phyloP scores from a whole-genome alignment of 2,113 vertebrate species.

The Poecilia latipinna region DNA sequence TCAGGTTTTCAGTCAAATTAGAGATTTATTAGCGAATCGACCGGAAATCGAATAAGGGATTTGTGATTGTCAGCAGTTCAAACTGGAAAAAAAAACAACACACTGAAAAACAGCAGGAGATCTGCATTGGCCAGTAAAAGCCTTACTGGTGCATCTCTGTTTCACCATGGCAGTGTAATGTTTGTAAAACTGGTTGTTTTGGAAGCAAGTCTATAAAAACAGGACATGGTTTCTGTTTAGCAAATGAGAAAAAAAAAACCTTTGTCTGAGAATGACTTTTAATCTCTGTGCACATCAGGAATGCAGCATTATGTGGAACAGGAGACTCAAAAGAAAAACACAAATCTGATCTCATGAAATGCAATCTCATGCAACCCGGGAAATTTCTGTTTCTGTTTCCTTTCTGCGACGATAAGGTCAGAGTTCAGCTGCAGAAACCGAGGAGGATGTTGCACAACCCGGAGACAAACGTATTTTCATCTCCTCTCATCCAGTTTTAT shows the following conservation, averaged over 20 bases:
- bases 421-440: background rate
- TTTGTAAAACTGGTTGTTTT: background rate
- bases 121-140: background rate
- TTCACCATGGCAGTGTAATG: background rate
- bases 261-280: background rate
- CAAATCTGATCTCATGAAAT: background rate
- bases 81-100: background rate
- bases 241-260: background rate
- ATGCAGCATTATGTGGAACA: background rate
- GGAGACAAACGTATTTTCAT: conserved; percentile 2
- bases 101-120: background rate
- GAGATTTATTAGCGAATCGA: no score
- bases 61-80: background rate
- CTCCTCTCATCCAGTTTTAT: conserved; percentile 28
- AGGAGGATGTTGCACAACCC: background rate
- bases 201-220: background rate
- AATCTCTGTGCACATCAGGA: background rate
- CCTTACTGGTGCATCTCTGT: background rate
- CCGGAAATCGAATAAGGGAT: no score
- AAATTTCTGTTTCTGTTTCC: background rate
- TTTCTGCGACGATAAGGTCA: background rate
- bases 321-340: background rate
- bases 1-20: no score
- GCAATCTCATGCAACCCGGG: background rate
- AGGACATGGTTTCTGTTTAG: background rate